Evolutionary conservation across 2,888 invertebrate genomes (phyloP).

Genomic region (Acleris emargana): DNA sequence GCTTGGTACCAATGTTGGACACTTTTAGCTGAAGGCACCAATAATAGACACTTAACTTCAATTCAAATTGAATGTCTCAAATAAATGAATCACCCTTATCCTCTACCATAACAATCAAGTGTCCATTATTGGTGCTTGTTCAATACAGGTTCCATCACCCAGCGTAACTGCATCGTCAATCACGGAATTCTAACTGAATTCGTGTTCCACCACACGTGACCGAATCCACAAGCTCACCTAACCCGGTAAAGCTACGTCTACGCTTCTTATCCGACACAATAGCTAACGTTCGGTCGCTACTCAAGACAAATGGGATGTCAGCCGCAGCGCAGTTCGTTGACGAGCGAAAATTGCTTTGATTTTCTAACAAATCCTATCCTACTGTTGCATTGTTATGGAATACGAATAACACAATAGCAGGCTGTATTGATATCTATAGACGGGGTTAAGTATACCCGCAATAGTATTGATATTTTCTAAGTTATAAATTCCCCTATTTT

Average conservation of each 20-base stretch:
- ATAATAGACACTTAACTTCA: too few relatives aligned
- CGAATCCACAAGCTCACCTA: conserved; percentile 30
- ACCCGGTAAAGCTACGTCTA: conserved; percentile 44
- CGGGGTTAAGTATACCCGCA: too few relatives aligned
- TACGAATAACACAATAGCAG: neutral
- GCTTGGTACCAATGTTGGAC: too few relatives aligned
- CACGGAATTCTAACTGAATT: neutral
- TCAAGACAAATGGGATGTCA: conserved; percentile 68
- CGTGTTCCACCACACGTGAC: conserved; percentile 1
- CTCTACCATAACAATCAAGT: too few relatives aligned
- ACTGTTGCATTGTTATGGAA: conserved; percentile 45
- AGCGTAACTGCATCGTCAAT: too few relatives aligned
- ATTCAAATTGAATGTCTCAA: too few relatives aligned
- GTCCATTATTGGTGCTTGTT: too few relatives aligned
- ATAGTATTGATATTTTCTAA: too few relatives aligned
- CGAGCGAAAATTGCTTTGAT: conserved; percentile 68
- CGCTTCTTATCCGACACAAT: conserved; percentile 30
- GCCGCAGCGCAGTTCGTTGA: conserved; percentile 57
- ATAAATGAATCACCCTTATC: too few relatives aligned
- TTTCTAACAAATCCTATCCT: conserved; percentile 56
- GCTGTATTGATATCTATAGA: neutral
- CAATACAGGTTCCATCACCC: too few relatives aligned
- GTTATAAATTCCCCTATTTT: too few relatives aligned
- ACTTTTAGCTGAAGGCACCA: too few relatives aligned
- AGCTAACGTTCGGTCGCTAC: conserved; percentile 43